Percentiles rank a stretch among this genome's conserved stretches.
Conservation (phyloP, 2,797 vertebrate species). For the Lagorchestes hirsutus region DNA sequence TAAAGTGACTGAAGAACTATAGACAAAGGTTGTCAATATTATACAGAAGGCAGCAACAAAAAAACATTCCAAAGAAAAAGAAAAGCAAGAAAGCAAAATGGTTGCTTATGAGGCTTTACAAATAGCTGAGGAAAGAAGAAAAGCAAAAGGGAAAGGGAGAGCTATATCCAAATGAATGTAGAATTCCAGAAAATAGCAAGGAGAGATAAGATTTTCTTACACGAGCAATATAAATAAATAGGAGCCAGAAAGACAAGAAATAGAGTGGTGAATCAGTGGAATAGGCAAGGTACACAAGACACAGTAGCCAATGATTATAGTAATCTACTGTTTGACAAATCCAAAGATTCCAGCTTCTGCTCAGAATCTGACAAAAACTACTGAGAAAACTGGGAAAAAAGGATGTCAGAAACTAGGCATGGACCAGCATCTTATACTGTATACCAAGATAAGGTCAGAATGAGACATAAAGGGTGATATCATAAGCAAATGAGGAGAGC, state of each 20-base stretch:
- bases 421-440: too few relatives aligned
- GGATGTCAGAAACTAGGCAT: too few relatives aligned
- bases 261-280: too few relatives aligned
- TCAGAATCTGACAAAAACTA: too few relatives aligned
- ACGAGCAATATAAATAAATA: neutral
- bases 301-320: too few relatives aligned
- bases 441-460: too few relatives aligned
- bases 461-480: too few relatives aligned
- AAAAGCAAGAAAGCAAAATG: neutral
- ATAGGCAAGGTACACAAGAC: too few relatives aligned
- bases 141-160: neutral
- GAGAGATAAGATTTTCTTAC: neutral
- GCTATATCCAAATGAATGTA: neutral
- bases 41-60: neutral
- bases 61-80: neutral
- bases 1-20: neutral
- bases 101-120: neutral
- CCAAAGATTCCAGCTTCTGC: too few relatives aligned
- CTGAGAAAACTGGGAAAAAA: too few relatives aligned
- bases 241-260: neutral
- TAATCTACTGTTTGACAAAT: too few relatives aligned
- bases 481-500: too few relatives aligned
- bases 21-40: neutral
- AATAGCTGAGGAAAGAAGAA: neutral
- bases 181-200: neutral